phyloP scores from a whole-genome alignment of 1,140 invertebrate species.

The Drosophila sturtevanti region DNA sequence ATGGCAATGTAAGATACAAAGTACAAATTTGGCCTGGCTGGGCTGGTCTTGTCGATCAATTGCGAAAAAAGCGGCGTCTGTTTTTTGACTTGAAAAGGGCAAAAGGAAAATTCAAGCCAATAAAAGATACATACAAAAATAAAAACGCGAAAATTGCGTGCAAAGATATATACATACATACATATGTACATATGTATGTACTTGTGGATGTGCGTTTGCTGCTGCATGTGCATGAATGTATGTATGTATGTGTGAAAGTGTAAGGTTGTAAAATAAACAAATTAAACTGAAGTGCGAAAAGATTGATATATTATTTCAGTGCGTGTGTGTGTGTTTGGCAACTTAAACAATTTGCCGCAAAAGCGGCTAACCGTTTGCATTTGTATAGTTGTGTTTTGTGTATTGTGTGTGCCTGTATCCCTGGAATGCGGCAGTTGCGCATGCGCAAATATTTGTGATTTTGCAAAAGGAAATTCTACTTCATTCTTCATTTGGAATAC shows the following conservation, averaged over 20 bases:
- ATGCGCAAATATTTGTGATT: conserved; percentile 75
- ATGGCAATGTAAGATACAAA: conserved; percentile 7
- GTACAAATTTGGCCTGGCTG: conserved; percentile 4
- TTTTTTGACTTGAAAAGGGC: conserved; percentile 64
- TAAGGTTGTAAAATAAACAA: conserved; percentile 48
- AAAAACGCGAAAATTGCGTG: conserved; percentile 67
- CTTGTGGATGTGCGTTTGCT: conserved; percentile 2
- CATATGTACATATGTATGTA: too few relatives aligned
- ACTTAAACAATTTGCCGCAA: conserved; percentile 71
- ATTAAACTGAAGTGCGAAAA: conserved; percentile 58
- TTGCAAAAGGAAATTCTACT: conserved; percentile 18
- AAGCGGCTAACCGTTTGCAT: conserved; percentile 32
- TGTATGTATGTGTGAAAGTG: conserved; percentile 28
- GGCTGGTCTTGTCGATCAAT: conserved; percentile 9
- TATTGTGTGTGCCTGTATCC: conserved; percentile 31
- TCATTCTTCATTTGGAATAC: conserved; percentile 11
- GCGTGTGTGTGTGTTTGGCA: conserved; percentile 18
- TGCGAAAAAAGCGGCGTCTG: conserved; percentile 28
- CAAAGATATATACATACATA: conserved; percentile 30
- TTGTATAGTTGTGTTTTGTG: conserved; percentile 14
- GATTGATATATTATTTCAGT: conserved; percentile 29
- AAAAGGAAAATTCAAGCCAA: conserved; percentile 70
- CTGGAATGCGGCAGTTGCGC: conserved; percentile 68
- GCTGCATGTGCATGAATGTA: conserved; percentile 18
- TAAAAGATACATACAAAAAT: conserved; percentile 78